These are phyloP conservation scores for Cotesia chilonis DNA, from an alignment of 1,140 invertebrate genomes.

Conservation along the genomic window DNA sequence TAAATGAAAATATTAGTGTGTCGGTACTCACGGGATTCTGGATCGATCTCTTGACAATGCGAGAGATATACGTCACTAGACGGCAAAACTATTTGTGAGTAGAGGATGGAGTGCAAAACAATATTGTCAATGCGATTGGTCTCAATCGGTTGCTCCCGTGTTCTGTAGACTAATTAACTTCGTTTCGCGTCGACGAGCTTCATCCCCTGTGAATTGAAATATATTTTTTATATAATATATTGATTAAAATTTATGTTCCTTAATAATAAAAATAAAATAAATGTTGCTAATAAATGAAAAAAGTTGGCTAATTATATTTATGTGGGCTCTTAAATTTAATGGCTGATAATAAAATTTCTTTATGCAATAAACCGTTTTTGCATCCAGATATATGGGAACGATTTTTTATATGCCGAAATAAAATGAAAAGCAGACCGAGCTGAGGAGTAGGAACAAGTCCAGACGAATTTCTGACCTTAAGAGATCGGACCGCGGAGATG, in stretches of 20 bases:
- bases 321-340: no score
- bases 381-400: not conserved
- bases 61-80: no score
- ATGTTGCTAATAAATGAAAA: not conserved
- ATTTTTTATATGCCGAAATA: conserved; percentile 7
- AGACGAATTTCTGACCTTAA: conserved; percentile 32
- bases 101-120: conserved; percentile 6
- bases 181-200: not conserved
- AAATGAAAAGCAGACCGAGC: not conserved
- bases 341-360: no score
- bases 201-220: conserved; percentile 10
- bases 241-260: not conserved
- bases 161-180: conserved; percentile 9
- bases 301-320: no score
- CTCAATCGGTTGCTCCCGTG: conserved; percentile 1
- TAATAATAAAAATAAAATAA: conserved; percentile 13
- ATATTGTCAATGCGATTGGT: conserved; percentile 16
- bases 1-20: no score
- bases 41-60: no score
- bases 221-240: not conserved
- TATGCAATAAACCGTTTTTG: not conserved
- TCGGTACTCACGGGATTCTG: no score
- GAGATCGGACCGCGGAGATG: conserved; percentile 53
- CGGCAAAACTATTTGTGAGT: not conserved
- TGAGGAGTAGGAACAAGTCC: conserved; percentile 16